Base-by-base conservation (phyloP, 2,797 vertebrate genomes). In the Thaleichthys pacificus region DNA sequence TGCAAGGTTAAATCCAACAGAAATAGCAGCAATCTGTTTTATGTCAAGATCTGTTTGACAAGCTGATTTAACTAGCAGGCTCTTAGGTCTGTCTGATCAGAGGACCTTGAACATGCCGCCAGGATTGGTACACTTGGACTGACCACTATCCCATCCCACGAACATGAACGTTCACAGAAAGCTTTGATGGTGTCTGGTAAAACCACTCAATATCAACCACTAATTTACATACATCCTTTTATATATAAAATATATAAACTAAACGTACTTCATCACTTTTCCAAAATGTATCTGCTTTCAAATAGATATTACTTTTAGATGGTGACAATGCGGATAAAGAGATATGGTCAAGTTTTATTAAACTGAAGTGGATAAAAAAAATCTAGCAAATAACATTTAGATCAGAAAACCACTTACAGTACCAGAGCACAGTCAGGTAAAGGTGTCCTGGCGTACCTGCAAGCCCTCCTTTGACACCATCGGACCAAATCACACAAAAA, bases 1-100 rank as follows among this genome's bases (percentile, higher is more conserved):
- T 85, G 88, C 79, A 38, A 80, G 83, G 80, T 85, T 89, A 90
- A 92, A 92, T 92, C 90, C 90, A 89, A 91, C 87, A 88, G 87
- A 90, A 90, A 89, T 83, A 19, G 51, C 51, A 5, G 17, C 15
- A n/a, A 90, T 91, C 91, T 92, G 91, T 86, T 90, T 92, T 89
- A 89, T 91, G 89, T 92, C 90, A 91, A 90, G 86, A 88, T 88
- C 87, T 83, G 87, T 89, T 80, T 82, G 86, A 85, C 86, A 87
- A 87, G 83, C 28, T 82, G 87, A 82, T 84, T 61, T 24, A 26
- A 61, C 15, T 56, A 56, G 51, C 15, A 56, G 51, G 51, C 2
- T 56, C 51, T 56, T n/a, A 56, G 51, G 19, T n/a, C 51, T 56
- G 19, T n/a, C 17, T n/a, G 17, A 56, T 56, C 51, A 56, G 51